Evolutionary conservation across 1,140 invertebrate genomes (phyloP).

Genomic region (Nymphalis io): DNA sequence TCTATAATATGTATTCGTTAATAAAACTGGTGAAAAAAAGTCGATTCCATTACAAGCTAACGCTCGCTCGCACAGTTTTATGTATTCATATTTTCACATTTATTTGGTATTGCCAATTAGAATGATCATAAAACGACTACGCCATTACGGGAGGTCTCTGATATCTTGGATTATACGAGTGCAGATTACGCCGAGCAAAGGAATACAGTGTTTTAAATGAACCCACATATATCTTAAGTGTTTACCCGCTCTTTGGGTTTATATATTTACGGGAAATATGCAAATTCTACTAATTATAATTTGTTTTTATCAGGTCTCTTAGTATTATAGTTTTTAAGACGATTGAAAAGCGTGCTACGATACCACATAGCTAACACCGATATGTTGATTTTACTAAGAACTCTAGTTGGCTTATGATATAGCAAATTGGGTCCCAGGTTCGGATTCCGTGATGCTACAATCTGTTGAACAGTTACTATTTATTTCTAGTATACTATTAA

Average conservation of each 20-base stretch:
- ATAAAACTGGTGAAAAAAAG: conserved; percentile 10
- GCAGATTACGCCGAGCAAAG: conserved; percentile 21
- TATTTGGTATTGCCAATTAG: conserved; percentile 70
- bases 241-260: neutral
- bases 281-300: neutral
- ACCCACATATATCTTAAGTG: neutral
- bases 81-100: conserved; percentile 61
- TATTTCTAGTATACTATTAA: too few species aligned
- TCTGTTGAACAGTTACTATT: too few species aligned
- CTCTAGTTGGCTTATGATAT: too few species aligned
- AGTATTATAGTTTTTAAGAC: too few species aligned
- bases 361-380: too few species aligned
- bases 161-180: conserved; percentile 20
- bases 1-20: neutral
- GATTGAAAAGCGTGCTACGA: too few species aligned
- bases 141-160: conserved; percentile 59
- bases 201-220: neutral
- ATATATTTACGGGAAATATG: neutral
- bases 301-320: too few species aligned
- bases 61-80: conserved; percentile 40
- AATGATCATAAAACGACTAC: conserved; percentile 57
- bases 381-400: too few species aligned
- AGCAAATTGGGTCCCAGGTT: too few species aligned
- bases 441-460: too few species aligned
- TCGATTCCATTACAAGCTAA: conserved; percentile 20